Base-by-base conservation (phyloP, 2,888 invertebrate genomes). In the Thymelicus acteon region DNA sequence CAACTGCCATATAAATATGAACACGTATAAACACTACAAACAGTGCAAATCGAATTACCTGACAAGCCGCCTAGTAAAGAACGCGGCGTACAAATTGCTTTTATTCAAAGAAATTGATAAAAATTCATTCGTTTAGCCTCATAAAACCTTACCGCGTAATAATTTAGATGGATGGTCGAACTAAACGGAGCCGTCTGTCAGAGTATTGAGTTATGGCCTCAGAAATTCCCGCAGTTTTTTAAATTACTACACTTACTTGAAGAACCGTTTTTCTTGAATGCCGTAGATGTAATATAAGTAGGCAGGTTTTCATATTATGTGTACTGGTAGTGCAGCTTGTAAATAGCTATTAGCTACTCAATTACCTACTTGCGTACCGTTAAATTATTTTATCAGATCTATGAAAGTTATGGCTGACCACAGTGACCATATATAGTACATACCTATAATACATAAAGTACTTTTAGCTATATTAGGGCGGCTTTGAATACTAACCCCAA, bases 251-350 rank as follows among this genome's bases (percentile, higher is more conserved):
- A 49, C 69, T 70, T 72, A 37, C 37, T 40, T 7, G 24, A 12
- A 63, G 48, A 48, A 52, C 54, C 7, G 37, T 77, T 78, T 79
- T 77, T 78, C 6, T 13, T 57, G 19, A 15, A 31, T 4, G 0
- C 13, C 31, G 0, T 13, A 31, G 10, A 13, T 31, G 44, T 10
- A 24, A 1, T 24, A 54, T 2, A 2, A 24, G 44, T 12, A 44
- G 44, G 44, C 44, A 44, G 44, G 44, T 10, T 12, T 4, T 10
- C 12, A 12, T 8, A 3, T 7, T 10, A 0, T 10, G 8, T 44
- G n/a, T n/a, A n/a, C n/a, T n/a, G n/a, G n/a, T n/a, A n/a, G n/a
- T n/a, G n/a, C n/a, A n/a, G n/a, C n/a, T n/a, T n/a, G n/a, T n/a
- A n/a, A n/a, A n/a, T n/a, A n/a, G n/a, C n/a, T n/a, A n/a, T n/a